Conservation (phyloP, 2,113 vertebrate genomes). For the Ailuropoda melanoleuca region DNA sequence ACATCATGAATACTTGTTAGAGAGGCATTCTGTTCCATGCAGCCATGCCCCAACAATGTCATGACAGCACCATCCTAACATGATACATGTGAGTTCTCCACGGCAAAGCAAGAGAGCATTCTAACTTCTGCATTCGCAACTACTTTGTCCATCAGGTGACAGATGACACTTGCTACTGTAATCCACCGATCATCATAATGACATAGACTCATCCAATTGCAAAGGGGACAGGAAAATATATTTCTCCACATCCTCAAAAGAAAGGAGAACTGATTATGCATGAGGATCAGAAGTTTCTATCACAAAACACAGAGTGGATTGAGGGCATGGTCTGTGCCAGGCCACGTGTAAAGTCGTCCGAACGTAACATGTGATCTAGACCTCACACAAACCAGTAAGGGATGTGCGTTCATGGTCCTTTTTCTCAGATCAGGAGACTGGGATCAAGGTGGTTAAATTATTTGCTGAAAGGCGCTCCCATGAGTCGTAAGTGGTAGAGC, state of each 20-base stretch:
- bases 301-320: too few relatives aligned
- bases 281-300: background rate
- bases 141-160: background rate
- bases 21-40: background rate
- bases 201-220: too few relatives aligned
- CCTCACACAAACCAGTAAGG: accelerated
- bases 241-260: background rate
- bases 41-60: accelerated
- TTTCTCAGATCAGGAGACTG: background rate
- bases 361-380: accelerated
- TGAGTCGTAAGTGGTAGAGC: background rate
- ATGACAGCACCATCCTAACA: background rate
- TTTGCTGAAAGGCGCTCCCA: background rate
- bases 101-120: background rate
- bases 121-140: background rate
- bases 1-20: background rate
- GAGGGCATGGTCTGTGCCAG: background rate
- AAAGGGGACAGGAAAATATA: background rate
- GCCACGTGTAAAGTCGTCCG: background rate
- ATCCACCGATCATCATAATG: background rate
- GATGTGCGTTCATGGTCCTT: accelerated
- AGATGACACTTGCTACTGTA: background rate
- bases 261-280: background rate
- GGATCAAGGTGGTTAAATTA: background rate
- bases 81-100: background rate